A percentile compares a stretch with the other conserved stretches of the same genome.
Evolutionary conservation across 2,888 invertebrate species (phyloP).

Genomic region (Nomada fucata): DNA sequence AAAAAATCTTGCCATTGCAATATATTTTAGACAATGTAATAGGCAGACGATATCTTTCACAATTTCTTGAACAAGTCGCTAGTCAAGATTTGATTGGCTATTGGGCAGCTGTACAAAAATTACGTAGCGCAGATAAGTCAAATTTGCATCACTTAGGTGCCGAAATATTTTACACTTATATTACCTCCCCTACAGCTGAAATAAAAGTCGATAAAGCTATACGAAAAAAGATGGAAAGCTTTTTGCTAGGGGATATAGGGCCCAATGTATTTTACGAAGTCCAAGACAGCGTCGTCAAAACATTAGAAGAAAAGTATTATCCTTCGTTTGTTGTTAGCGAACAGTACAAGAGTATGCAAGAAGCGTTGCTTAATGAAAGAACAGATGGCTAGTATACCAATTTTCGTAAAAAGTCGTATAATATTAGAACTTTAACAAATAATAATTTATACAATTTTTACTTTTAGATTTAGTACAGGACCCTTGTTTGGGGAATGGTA

Average conservation of each 20-base stretch:
- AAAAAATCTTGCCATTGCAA: constrained; percentile 87
- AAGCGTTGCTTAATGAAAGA: constrained; percentile 88
- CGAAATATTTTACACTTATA: constrained; percentile 96
- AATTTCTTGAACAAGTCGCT: constrained; percentile 92
- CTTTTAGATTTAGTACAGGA: constrained; percentile 77
- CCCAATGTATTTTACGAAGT: constrained; percentile 95
- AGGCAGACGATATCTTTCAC: constrained; percentile 92
- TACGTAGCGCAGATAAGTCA: constrained; percentile 90
- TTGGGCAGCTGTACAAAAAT: constrained; percentile 94
- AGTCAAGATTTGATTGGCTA: constrained; percentile 94
- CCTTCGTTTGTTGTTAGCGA: constrained; percentile 95
- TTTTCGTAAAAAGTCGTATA: constrained; percentile 13
- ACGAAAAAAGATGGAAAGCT: constrained; percentile 94
- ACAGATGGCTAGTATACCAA: constrained; percentile 76
- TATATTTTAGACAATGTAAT: constrained; percentile 91
- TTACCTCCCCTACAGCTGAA: constrained; percentile 91
- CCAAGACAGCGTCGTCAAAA: constrained; percentile 91
- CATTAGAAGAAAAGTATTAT: constrained; percentile 94
- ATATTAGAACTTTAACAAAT: background rate
- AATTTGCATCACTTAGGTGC: constrained; percentile 94
- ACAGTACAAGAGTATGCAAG: constrained; percentile 90
- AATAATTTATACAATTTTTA: constrained; percentile 6
- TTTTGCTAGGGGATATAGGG: constrained; percentile 93
- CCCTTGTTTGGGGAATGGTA: constrained; percentile 76
- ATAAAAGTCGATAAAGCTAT: constrained; percentile 93